Evolutionary conservation across 2,888 invertebrate genomes (phyloP).

Genomic region (Drosophila picticornis): DNA sequence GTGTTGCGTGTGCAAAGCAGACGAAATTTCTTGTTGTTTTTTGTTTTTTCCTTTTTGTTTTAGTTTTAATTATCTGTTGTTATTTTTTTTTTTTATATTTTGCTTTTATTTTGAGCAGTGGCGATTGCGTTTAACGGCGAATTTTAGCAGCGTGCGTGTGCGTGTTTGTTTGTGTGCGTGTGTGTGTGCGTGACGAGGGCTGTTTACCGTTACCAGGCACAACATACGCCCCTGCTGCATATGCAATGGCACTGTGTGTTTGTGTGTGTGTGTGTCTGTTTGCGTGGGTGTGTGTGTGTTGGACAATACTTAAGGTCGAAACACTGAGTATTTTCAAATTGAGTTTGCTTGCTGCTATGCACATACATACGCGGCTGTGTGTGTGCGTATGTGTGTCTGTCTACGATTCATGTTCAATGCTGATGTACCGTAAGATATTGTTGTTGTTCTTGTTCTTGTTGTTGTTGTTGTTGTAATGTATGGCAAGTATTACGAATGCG

Average conservation of each 20-base stretch:
- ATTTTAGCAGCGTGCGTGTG: conserved; percentile 45
- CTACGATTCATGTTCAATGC: conserved; percentile 39
- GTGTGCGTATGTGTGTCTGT: conserved; percentile 27
- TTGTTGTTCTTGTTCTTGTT: not conserved
- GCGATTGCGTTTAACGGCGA: conserved; percentile 49
- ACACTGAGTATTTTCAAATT: conserved; percentile 33
- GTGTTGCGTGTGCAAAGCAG: conserved; percentile 62
- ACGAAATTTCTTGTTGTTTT: conserved; percentile 33
- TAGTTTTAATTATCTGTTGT: conserved; percentile 15
- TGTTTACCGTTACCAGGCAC: conserved; percentile 48
- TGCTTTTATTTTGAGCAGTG: conserved; percentile 33
- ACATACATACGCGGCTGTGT: conserved; percentile 11
- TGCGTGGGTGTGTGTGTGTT: conserved; percentile 13
- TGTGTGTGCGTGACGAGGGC: conserved; percentile 17
- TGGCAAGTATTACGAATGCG: conserved; percentile 33
- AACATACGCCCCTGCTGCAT: conserved; percentile 41
- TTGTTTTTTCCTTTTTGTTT: not conserved
- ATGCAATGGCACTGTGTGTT: conserved; percentile 8
- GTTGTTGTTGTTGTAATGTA: conserved; percentile 1
- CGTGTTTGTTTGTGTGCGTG: conserved; percentile 4
- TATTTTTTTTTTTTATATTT: conserved; percentile 8
- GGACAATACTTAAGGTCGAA: conserved; percentile 24
- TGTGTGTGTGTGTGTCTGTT: conserved; percentile 6
- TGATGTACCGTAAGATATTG: conserved; percentile 24
- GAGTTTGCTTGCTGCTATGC: conserved; percentile 36